These are phyloP conservation scores for Halyomorpha halys DNA, from an alignment of 1,140 invertebrate species.

Conservation along the genomic window DNA sequence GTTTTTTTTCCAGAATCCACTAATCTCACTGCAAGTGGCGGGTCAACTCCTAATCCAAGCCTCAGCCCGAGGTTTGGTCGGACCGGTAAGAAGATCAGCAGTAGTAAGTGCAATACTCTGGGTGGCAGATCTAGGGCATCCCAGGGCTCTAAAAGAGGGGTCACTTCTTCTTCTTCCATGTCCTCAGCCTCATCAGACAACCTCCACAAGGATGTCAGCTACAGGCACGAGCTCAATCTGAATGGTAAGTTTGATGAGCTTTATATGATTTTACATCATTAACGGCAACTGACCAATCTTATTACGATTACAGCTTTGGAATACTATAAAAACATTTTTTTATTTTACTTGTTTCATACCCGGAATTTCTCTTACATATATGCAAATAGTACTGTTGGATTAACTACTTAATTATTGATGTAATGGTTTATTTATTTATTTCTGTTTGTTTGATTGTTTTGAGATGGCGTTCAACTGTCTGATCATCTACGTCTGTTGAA, in stretches of 20 bases:
- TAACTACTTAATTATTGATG: too few relatives aligned
- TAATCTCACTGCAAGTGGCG: constrained; percentile 26
- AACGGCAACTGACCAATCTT: too few relatives aligned
- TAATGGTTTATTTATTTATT: too few relatives aligned
- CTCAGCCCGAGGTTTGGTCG: constrained; percentile 26
- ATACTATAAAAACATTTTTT: too few relatives aligned
- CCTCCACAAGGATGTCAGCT: constrained; percentile 20
- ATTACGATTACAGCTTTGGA: too few relatives aligned
- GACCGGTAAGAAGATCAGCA: neutral
- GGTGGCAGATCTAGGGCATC: constrained; percentile 23
- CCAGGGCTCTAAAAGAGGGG: constrained; percentile 23
- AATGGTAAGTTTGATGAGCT: neutral
- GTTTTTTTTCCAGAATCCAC: constrained; percentile 22
- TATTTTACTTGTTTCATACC: too few relatives aligned
- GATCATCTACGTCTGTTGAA: too few relatives aligned
- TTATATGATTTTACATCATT: too few relatives aligned
- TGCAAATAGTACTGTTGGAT: too few relatives aligned
- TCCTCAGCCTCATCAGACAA: constrained; percentile 28
- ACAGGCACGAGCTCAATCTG: constrained; percentile 1
- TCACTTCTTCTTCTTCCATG: constrained; percentile 27
- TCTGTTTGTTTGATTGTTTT: too few relatives aligned
- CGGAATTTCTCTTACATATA: too few relatives aligned
- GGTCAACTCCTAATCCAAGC: constrained; percentile 27
- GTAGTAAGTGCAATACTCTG: constrained; percentile 19
- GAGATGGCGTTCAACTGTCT: too few relatives aligned